Evolutionary conservation across 2,113 vertebrate genomes (phyloP), one percentile per base, ranked within the genome.

Genomic region (Rhea pennata): DNA sequence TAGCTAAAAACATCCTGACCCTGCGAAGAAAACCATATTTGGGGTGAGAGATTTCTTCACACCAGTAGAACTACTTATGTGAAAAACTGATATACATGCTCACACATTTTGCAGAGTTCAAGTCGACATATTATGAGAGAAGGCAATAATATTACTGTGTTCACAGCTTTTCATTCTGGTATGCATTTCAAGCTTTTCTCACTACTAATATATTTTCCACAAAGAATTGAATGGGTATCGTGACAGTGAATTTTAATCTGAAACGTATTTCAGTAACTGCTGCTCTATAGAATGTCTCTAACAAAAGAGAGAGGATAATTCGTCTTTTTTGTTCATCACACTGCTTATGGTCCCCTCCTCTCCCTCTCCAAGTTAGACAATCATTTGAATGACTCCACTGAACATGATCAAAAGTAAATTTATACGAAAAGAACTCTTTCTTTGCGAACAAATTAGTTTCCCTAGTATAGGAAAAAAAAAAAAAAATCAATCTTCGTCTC

Each of bases 51-150:
- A 31, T 66, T 62, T 88, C 31, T 66, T 46, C 53, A 9, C 17
- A 5, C 9, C 13, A 44, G 23, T 39, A 83, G n/a, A 42, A 42
- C 23, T 20, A 27, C 23, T 75, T 36, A n/a, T 7, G 62, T 72
- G 54, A 67, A 59, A 42, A 27, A 62, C 5, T 64, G 31, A 15
- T 1, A 15, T 3, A 36, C 1, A 1, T 0, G 10, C 46, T 80
- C 29, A 36, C 6, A 12, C 2, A 9, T 67, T 79, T 84, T 91
- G 69, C 65, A 61, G 39, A 67, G 24, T 26, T 10, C 33, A 39
- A 76, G 27, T n/a, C 76, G 51, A 75, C 84, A 56, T 22, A 67
- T 19, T 22, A 54, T 2, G 2, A 21, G 6, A 50, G 29, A 89
- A 54, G n/a, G 31, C 56, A 74, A 31, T 51, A 42, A 31, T 26